A percentile compares a stretch with the other conserved stretches of the same genome.
Conservation (phyloP, 1,140 invertebrate species). For the Microplitis mediator region DNA sequence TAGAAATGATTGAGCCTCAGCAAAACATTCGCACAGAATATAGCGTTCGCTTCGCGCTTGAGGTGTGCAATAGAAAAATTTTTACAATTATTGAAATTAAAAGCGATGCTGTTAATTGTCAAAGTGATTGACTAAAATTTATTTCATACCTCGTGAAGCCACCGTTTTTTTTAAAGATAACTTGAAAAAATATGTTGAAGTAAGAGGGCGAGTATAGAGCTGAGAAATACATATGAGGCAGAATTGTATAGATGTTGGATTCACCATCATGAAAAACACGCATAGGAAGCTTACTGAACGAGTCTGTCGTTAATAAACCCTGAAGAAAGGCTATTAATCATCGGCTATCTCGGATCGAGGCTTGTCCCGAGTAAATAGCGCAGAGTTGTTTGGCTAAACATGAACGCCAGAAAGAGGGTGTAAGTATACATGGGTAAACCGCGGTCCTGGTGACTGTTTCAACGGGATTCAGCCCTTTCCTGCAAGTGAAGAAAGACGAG, state of each 20-base stretch:
- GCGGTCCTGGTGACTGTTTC: conserved; percentile 22
- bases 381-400: conserved; percentile 45
- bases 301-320: conserved; percentile 50
- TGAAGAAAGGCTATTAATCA: conserved; percentile 53
- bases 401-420: conserved; percentile 29
- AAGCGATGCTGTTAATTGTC: no score
- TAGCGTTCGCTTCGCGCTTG: no score
- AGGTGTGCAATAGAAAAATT: no score
- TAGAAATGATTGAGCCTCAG: no score
- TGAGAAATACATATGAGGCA: conserved; percentile 2
- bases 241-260: conserved; percentile 10
- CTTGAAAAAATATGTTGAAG: not conserved
- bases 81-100: no score
- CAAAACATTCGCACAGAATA: no score
- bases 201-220: not conserved
- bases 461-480: conserved; percentile 4
- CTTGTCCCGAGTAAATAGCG: conserved; percentile 44
- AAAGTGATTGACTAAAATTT: no score
- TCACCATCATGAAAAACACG: conserved; percentile 31
- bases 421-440: conserved; percentile 18
- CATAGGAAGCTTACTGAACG: not conserved
- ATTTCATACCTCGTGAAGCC: no score
- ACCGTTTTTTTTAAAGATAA: no score
- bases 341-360: conserved; percentile 42
- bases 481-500: conserved; percentile 12